phyloP scores from a whole-genome alignment of 2,113 vertebrate genomes.

The Delphinus delphis region DNA sequence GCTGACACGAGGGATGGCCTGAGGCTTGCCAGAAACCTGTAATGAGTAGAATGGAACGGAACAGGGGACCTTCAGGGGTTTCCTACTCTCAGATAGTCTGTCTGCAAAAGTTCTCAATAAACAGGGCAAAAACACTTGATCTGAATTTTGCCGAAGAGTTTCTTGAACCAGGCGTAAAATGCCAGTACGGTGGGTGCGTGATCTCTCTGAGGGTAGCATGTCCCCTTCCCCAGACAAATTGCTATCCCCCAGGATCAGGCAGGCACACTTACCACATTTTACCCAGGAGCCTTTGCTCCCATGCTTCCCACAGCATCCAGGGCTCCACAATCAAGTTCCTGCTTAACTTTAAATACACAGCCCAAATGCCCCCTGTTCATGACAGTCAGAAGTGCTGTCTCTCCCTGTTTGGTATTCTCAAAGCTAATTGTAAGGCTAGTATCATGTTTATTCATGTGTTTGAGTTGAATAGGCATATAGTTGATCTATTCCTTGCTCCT shows the following conservation, averaged over 20 bases:
- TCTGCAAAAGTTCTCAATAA: not conserved
- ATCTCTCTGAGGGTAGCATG: fast-evolving
- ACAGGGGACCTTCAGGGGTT: fast-evolving
- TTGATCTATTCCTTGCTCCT: not conserved
- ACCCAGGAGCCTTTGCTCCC: not conserved
- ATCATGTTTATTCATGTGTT: not conserved
- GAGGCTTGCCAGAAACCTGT: not conserved
- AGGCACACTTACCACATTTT: fast-evolving
- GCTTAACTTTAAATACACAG: not conserved
- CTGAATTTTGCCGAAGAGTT: not conserved
- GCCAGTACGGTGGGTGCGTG: not conserved
- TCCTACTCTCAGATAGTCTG: not conserved
- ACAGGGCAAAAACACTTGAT: not conserved
- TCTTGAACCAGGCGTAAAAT: not conserved
- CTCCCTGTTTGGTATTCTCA: not conserved
- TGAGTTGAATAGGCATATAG: not conserved
- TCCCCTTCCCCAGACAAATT: not conserved
- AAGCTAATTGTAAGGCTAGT: not conserved
- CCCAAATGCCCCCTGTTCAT: not conserved
- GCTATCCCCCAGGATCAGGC: fast-evolving
- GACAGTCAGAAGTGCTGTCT: not conserved
- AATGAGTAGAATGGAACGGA: not conserved
- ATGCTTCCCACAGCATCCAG: fast-evolving
- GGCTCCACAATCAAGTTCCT: not conserved
- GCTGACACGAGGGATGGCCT: fast-evolving